Conservation (phyloP, 2,113 vertebrate species). For the Sebastes fasciatus region DNA sequence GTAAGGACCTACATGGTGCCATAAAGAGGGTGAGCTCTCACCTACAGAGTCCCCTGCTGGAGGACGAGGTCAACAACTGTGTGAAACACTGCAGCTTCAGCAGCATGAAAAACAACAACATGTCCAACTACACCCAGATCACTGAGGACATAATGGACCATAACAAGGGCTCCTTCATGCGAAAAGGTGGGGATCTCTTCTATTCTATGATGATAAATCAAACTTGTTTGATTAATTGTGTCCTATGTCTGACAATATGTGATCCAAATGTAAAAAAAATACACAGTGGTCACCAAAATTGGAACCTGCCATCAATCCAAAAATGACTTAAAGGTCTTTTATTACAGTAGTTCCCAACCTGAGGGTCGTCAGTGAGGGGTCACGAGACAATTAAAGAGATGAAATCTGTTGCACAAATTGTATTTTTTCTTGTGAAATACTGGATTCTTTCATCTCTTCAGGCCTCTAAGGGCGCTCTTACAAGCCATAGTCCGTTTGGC, state of each 20-base stretch:
- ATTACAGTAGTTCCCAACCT: not conserved
- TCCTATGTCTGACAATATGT: not conserved
- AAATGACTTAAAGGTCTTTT: not conserved
- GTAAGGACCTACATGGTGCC: slow-evolving; percentile 81
- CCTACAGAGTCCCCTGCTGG: slow-evolving; percentile 79
- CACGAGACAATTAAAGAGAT: not conserved
- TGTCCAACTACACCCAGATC: slow-evolving; percentile 87
- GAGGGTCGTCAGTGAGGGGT: not conserved
- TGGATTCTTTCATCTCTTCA: not conserved
- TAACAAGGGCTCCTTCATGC: slow-evolving; percentile 88
- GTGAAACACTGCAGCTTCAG: slow-evolving; percentile 85
- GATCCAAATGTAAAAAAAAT: not conserved
- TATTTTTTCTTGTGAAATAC: too few relatives aligned
- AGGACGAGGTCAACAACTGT: slow-evolving; percentile 74
- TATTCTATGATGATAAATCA: not conserved
- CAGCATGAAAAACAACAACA: slow-evolving; percentile 87
- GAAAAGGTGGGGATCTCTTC: slow-evolving; percentile 84
- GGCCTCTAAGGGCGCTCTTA: not conserved
- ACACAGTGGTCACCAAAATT: not conserved
- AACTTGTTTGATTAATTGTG: not conserved
- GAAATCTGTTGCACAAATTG: not conserved
- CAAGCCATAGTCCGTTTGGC: too few relatives aligned
- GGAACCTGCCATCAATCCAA: not conserved
- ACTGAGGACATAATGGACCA: slow-evolving; percentile 87
- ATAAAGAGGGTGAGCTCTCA: slow-evolving; percentile 82